Percentiles rank a stretch among this genome's conserved stretches.
Evolutionary conservation across 1,140 invertebrate genomes (phyloP).

Genomic region (Drosophila oshimai): DNA sequence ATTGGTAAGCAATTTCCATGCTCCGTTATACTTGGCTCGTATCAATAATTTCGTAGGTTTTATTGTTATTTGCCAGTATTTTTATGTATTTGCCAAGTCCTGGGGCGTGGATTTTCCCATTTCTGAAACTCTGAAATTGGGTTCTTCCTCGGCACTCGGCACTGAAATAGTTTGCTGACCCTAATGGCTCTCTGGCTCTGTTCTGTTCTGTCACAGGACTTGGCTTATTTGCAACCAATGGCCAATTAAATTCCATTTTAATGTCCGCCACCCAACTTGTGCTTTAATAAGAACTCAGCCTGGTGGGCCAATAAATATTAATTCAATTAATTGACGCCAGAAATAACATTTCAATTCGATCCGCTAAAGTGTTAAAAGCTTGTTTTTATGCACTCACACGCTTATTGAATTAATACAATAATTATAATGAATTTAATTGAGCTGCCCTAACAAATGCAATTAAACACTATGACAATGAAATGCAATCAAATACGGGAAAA

Average conservation of each 20-base stretch:
- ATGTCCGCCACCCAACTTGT: background rate
- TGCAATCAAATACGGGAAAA: slow-evolving; percentile 48
- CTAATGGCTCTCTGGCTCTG: too few species aligned
- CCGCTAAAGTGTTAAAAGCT: background rate
- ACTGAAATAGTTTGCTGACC: slow-evolving; percentile 13
- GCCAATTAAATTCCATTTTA: slow-evolving; percentile 24
- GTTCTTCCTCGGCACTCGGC: too few species aligned
- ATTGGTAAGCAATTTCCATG: slow-evolving; percentile 66
- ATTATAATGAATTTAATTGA: background rate
- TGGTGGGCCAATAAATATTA: slow-evolving; percentile 1
- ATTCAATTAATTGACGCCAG: slow-evolving; percentile 10
- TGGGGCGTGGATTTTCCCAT: background rate
- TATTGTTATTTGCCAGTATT: slow-evolving; percentile 77
- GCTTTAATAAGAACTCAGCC: slow-evolving; percentile 10
- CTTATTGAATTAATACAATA: background rate
- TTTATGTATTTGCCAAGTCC: slow-evolving; percentile 58
- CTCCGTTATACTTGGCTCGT: slow-evolving; percentile 32
- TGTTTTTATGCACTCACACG: background rate
- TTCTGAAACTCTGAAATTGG: background rate
- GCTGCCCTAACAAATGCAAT: background rate
- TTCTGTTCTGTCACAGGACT: background rate
- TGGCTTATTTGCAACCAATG: background rate
- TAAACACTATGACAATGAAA: slow-evolving; percentile 18
- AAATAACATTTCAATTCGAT: slow-evolving; percentile 8
- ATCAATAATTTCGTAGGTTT: slow-evolving; percentile 77